Evolutionary conservation across 2,113 vertebrate species (phyloP), one percentile per base, ranked within the genome.

Genomic region (Nothobranchius furzeri): DNA sequence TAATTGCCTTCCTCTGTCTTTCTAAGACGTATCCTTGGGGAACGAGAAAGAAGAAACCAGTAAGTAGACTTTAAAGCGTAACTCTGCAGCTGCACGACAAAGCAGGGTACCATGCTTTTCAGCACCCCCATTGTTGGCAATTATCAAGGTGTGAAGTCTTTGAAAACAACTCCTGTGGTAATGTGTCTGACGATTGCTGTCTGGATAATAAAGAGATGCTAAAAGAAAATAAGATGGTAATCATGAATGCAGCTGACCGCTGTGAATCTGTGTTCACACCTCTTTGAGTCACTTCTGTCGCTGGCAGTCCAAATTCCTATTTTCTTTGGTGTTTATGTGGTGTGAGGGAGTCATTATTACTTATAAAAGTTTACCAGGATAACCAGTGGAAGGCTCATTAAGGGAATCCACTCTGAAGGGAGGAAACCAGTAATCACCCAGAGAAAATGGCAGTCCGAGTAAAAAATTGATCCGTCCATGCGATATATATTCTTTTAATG

Each of bases 81-180:
- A 65, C 79, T 89, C 75, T 88, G 88, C 89, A 91, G 90, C 88
- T 85, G 89, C 83, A 60, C 79, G 83, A 92, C 90, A 93, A 92
- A 93, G 87, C 88, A 88, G 76, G 90, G 78, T 80, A 83, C 74
- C 56, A 51, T 53, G 80, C 81, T 87, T 91, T 85, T 90, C 91
- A 90, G 85, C 84, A 53, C 83, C 74, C 30, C 76, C 67, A 85
- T 92, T 91, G 91, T 89, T 81, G 73, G 73, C 65, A 75, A 70
- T 87, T 89, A 81, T 89, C 86, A 89, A 93, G 91, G 91, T 93
- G 92, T 90, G 90, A 92, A 90, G 85, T 83, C 89, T 88, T 87
- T 91, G 85, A 90, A 90, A 90, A 81, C 86, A 89, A 92, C 92
- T 92, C 91, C 90, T 93, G 89, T 79, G 77, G 77, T 88, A 87